Percentiles rank a stretch among this genome's conserved stretches.
Evolutionary conservation across 2,888 invertebrate species (phyloP).

Genomic region (Ametastegia equiseti): DNA sequence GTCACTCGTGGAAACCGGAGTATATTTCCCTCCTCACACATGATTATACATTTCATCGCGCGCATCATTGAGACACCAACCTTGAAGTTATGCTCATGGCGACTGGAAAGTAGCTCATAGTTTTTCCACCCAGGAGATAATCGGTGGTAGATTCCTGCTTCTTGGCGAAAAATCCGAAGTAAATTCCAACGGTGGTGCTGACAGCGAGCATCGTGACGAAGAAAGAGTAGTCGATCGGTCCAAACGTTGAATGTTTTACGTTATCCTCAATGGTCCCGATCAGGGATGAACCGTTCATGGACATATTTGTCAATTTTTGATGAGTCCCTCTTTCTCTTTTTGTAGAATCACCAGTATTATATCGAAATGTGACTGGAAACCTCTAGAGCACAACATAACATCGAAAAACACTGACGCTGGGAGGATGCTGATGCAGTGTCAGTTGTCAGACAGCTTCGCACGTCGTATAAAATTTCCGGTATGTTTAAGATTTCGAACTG

Average conservation of each 20-base stretch:
- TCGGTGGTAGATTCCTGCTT: slow-evolving; percentile 82
- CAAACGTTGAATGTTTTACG: slow-evolving; percentile 71
- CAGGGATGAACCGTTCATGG: background rate
- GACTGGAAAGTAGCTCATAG: slow-evolving; percentile 86
- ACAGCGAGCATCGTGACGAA: slow-evolving; percentile 77
- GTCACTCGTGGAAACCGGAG: background rate
- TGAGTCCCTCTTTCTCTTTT: background rate
- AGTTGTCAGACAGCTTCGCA: background rate
- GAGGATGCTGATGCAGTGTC: background rate
- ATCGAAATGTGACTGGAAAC: background rate
- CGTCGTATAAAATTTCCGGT: background rate
- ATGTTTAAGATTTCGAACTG: background rate
- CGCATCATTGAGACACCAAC: too few species aligned
- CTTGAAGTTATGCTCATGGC: slow-evolving; percentile 85
- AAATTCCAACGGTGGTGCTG: slow-evolving; percentile 80
- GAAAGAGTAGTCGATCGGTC: slow-evolving; percentile 79
- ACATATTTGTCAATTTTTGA: background rate
- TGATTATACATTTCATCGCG: too few species aligned
- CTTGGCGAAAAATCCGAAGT: slow-evolving; percentile 79
- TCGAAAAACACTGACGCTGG: background rate
- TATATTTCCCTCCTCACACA: too few species aligned
- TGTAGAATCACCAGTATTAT: background rate
- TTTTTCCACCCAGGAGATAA: slow-evolving; percentile 85
- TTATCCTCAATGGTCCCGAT: background rate
- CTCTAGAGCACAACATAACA: background rate